phyloP scores from a whole-genome alignment of 2,888 invertebrate species.

The Scaptomyza cyrtandrae region DNA sequence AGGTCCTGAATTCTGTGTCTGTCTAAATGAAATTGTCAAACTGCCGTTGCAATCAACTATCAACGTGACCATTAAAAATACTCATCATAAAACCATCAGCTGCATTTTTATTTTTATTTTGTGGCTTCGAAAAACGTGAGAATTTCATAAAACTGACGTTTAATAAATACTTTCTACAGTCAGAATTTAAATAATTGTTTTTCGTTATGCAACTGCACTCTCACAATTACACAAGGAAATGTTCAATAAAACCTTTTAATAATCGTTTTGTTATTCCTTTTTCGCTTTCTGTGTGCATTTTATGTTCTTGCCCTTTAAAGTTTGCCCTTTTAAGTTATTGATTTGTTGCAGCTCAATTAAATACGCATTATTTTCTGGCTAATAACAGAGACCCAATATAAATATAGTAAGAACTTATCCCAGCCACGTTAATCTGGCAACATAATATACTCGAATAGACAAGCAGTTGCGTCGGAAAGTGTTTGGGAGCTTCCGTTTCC shows the following conservation, averaged over 20 bases:
- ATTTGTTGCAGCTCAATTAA: slow-evolving; percentile 55
- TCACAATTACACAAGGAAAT: background rate
- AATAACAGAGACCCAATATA: slow-evolving; percentile 52
- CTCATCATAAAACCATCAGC: slow-evolving; percentile 16
- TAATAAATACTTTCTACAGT: too few relatives aligned
- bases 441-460: slow-evolving; percentile 53
- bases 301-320: background rate
- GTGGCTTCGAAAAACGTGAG: slow-evolving; percentile 22
- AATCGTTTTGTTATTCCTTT: too few relatives aligned
- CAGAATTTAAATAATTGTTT: background rate
- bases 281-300: background rate
- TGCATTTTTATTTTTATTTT: background rate
- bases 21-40: slow-evolving; percentile 55
- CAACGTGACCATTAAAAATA: slow-evolving; percentile 29
- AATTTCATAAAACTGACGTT: background rate
- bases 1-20: background rate
- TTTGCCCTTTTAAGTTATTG: background rate
- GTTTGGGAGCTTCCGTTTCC: slow-evolving; percentile 72
- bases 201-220: background rate
- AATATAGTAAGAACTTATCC: slow-evolving; percentile 46
- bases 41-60: slow-evolving; percentile 35
- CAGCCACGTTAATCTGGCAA: slow-evolving; percentile 60
- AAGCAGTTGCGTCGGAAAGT: slow-evolving; percentile 42
- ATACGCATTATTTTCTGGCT: slow-evolving; percentile 47
- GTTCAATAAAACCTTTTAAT: background rate